A percentile compares a stretch with the other conserved stretches of the same genome.
phyloP scores from a whole-genome alignment of 37 sponge, comb jelly and placozoan genomes.

The Crambe crambe region DNA sequence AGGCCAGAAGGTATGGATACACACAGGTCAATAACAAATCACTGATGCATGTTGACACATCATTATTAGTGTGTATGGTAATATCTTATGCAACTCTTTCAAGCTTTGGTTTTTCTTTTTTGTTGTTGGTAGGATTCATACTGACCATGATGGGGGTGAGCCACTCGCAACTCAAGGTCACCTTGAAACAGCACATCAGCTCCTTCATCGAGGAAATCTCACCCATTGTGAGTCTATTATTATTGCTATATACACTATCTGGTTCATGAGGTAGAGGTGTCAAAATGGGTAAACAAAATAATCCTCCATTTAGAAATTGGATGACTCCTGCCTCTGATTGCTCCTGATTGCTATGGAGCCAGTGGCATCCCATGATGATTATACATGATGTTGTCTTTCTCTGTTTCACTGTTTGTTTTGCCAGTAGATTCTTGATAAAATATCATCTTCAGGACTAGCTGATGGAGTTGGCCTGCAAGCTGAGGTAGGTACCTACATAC shows the following conservation, averaged over 20 bases:
- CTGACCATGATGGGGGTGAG: conserved; percentile 70
- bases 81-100: no score
- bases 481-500: conserved; percentile 25
- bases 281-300: no score
- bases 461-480: conserved; percentile 56
- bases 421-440: conserved; percentile 26
- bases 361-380: background rate
- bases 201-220: conserved; percentile 47
- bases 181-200: conserved; percentile 22
- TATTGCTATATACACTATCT: no score
- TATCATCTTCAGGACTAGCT: conserved; percentile 35
- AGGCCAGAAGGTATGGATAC: conserved; percentile 61
- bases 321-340: no score
- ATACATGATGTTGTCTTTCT: background rate
- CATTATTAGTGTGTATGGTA: no score
- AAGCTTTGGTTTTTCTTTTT: no score
- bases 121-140: conserved; percentile 49
- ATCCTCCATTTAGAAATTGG: no score
- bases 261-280: no score
- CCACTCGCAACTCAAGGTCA: conserved; percentile 23
- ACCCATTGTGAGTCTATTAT: conserved; percentile 66
- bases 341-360: no score
- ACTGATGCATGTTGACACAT: no score
- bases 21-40: no score
- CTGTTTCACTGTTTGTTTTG: background rate